These are phyloP conservation scores for Meganola albula DNA, from an alignment of 2,888 invertebrate genomes.

Conservation along the genomic window DNA sequence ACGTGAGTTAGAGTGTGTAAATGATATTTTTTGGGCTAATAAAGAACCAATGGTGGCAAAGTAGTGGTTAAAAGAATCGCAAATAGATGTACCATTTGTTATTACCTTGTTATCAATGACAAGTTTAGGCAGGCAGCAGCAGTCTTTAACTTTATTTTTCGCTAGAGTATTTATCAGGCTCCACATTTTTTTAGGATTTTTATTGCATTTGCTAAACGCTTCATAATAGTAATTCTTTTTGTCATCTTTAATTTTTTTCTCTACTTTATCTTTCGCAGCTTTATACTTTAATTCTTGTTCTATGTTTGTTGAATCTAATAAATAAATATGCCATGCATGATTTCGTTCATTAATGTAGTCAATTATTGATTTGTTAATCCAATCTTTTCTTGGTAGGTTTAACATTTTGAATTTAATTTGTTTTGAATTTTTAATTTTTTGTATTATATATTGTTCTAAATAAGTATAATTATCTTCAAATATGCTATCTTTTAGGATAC, in stretches of 20 bases:
- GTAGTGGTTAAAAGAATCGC: too few relatives aligned
- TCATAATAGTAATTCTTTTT: conserved; percentile 3
- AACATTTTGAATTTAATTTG: background rate
- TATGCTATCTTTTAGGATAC: background rate
- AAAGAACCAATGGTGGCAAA: too few relatives aligned
- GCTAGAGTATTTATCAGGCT: background rate
- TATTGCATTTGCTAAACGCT: background rate
- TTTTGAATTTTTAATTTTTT: background rate
- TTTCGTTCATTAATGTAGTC: background rate
- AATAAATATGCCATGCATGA: background rate
- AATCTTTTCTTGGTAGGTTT: background rate
- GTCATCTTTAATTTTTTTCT: background rate
- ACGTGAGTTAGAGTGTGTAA: too few relatives aligned
- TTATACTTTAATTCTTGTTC: too few relatives aligned
- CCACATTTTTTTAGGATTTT: background rate
- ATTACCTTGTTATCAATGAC: too few relatives aligned
- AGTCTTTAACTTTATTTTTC: background rate
- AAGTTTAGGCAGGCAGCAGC: too few relatives aligned
- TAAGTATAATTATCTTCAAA: background rate
- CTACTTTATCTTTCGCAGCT: background rate
- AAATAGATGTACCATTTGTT: too few relatives aligned
- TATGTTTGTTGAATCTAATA: background rate
- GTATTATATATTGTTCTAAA: too few relatives aligned
- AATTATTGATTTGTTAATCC: background rate
- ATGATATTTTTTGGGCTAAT: too few relatives aligned